Evolutionary conservation across 2,888 invertebrate genomes (phyloP).

Genomic region (Sisyra nigra): DNA sequence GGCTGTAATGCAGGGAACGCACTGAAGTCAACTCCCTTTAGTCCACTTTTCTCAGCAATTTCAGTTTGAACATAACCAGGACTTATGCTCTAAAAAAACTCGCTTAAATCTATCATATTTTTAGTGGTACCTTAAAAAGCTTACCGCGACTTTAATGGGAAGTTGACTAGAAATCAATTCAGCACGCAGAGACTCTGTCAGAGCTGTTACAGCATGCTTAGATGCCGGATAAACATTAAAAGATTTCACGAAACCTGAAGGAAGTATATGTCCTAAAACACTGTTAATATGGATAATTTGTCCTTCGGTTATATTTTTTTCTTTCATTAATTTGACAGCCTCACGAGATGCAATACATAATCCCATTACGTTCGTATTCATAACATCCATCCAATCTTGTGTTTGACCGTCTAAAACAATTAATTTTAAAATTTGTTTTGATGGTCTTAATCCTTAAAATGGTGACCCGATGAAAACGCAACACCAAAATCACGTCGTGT

Average conservation of each 20-base stretch:
- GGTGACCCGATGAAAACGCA: too few species aligned
- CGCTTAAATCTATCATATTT: too few species aligned
- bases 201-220: slow-evolving; percentile 26
- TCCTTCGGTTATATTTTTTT: slow-evolving; percentile 9
- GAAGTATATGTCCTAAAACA: slow-evolving; percentile 9
- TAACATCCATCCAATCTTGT: background rate
- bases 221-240: slow-evolving; percentile 25
- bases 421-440: background rate
- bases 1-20: too few species aligned
- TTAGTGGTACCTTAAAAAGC: slow-evolving; percentile 1
- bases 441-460: background rate
- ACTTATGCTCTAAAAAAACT: too few species aligned
- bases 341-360: slow-evolving; percentile 7
- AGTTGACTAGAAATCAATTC: slow-evolving; percentile 22
- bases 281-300: slow-evolving; percentile 16
- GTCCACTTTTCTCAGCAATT: too few species aligned
- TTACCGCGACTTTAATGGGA: slow-evolving; percentile 19
- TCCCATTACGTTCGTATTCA: slow-evolving; percentile 7
- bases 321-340: slow-evolving; percentile 9
- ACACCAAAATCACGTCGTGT: too few species aligned
- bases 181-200: slow-evolving; percentile 26
- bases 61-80: too few species aligned
- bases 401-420: slow-evolving; percentile 5
- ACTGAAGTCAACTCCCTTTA: too few species aligned
- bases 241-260: slow-evolving; percentile 2